These are phyloP conservation scores for Microhierax caerulescens DNA, from an alignment of 2,797 vertebrate genomes.

Conservation along the genomic window DNA sequence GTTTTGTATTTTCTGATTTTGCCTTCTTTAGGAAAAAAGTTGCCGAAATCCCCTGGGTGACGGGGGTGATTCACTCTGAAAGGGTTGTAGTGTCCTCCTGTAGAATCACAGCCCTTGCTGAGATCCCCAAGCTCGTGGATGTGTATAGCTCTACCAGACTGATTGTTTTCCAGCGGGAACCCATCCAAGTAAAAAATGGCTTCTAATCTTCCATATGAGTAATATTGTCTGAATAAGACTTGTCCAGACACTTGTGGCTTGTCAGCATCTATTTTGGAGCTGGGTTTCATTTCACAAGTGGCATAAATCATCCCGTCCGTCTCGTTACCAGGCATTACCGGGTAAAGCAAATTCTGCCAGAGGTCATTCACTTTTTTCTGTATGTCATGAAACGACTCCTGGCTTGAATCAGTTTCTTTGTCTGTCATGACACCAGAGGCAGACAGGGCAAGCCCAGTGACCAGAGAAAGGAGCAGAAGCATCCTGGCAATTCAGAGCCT, in stretches of 20 bases:
- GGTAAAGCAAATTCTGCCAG: slow-evolving; percentile 72
- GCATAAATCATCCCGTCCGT: slow-evolving; percentile 19
- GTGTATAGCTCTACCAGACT: slow-evolving; percentile 83
- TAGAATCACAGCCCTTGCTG: slow-evolving; percentile 83
- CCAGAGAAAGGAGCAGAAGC: slow-evolving; percentile 53
- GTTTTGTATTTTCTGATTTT: slow-evolving; percentile 70
- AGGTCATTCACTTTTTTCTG: slow-evolving; percentile 77
- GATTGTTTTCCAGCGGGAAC: slow-evolving; percentile 67
- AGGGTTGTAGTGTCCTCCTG: slow-evolving; percentile 90
- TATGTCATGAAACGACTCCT: slow-evolving; percentile 47
- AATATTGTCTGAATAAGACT: slow-evolving; percentile 84
- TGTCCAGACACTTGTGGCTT: slow-evolving; percentile 82
- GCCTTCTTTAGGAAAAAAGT: slow-evolving; percentile 83
- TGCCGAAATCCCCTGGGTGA: slow-evolving; percentile 95
- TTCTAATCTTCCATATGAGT: slow-evolving; percentile 73
- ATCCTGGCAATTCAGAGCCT: slow-evolving; percentile 50
- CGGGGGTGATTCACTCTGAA: slow-evolving; percentile 78
- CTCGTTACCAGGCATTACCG: not conserved
- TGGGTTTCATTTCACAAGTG: slow-evolving; percentile 81
- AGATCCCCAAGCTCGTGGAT: slow-evolving; percentile 90
- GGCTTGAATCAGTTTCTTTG: slow-evolving; percentile 7
- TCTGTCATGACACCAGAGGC: not conserved
- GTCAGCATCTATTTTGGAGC: slow-evolving; percentile 63
- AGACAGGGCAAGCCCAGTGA: slow-evolving; percentile 5
- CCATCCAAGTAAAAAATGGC: slow-evolving; percentile 81